Conservation (phyloP, 2,888 invertebrate genomes). For the Eupithecia vulgata region DNA sequence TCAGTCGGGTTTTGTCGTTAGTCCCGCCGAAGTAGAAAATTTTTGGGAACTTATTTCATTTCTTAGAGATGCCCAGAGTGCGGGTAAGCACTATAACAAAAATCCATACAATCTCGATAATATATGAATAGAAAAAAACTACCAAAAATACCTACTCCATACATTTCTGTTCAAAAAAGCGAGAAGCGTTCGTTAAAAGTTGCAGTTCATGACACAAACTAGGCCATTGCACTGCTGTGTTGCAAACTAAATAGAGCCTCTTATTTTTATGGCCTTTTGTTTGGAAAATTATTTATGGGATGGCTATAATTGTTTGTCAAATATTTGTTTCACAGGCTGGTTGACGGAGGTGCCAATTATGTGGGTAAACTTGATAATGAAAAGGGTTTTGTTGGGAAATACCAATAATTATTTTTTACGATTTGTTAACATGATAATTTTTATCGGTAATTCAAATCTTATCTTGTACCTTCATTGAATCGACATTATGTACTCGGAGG, state of each 20-base stretch:
- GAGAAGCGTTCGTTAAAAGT: slow-evolving; percentile 54
- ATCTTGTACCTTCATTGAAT: neutral
- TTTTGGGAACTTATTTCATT: no score
- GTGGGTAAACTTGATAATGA: neutral
- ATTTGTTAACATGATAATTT: neutral
- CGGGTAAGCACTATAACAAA: no score
- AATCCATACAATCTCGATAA: no score
- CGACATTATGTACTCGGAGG: neutral
- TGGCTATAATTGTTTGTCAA: slow-evolving; percentile 11
- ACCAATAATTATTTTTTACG: slow-evolving; percentile 2
- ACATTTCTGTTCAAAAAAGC: slow-evolving; percentile 42
- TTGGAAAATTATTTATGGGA: slow-evolving; percentile 46
- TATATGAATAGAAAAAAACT: neutral
- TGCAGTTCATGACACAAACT: slow-evolving; percentile 63
- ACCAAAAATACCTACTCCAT: slow-evolving; percentile 43
- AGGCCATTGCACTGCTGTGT: slow-evolving; percentile 50
- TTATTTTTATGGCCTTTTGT: slow-evolving; percentile 35
- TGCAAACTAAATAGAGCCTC: slow-evolving; percentile 36
- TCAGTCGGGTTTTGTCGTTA: no score
- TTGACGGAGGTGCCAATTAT: neutral
- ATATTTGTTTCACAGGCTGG: slow-evolving; percentile 8
- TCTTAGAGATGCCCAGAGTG: no score
- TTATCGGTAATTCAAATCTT: neutral
- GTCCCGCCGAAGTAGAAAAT: no score
- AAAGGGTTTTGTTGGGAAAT: neutral